Percentiles rank a stretch among this genome's conserved stretches.
Evolutionary conservation across 2,888 invertebrate species (phyloP).

Genomic region (Nymphalis c-album): DNA sequence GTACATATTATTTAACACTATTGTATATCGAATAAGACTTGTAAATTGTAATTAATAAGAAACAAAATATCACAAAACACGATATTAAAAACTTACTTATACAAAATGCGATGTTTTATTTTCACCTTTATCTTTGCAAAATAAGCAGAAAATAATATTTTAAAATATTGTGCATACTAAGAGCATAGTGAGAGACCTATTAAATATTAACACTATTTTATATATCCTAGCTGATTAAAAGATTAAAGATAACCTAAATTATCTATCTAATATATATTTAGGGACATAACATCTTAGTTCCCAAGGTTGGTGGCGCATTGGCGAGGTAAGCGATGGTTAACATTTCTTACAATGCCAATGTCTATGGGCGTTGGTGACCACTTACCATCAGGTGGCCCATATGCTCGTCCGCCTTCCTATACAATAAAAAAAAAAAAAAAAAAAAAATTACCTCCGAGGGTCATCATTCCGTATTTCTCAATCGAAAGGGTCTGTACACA

Average conservation of each 20-base stretch:
- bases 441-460: constrained; percentile 28
- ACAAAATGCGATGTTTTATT: constrained; percentile 46
- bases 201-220: no score
- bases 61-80: constrained; percentile 69
- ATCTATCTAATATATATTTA: constrained; percentile 15
- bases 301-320: no score
- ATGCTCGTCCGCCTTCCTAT: no score
- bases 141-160: neutral
- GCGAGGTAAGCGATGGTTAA: no score
- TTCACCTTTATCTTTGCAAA: neutral
- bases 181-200: no score
- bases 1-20: constrained; percentile 65
- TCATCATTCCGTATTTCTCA: constrained; percentile 16
- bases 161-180: no score
- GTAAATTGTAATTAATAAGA: constrained; percentile 76
- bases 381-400: no score
- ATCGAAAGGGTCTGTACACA: constrained; percentile 34
- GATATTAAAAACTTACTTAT: constrained; percentile 64
- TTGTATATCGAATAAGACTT: constrained; percentile 69
- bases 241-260: constrained; percentile 16
- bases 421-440: no score
- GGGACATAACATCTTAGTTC: no score
- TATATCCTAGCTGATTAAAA: neutral
- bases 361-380: no score
- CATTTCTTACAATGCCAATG: no score